Evolutionary conservation across 1,140 invertebrate species (phyloP).

Genomic region (Drosophila persimilis): DNA sequence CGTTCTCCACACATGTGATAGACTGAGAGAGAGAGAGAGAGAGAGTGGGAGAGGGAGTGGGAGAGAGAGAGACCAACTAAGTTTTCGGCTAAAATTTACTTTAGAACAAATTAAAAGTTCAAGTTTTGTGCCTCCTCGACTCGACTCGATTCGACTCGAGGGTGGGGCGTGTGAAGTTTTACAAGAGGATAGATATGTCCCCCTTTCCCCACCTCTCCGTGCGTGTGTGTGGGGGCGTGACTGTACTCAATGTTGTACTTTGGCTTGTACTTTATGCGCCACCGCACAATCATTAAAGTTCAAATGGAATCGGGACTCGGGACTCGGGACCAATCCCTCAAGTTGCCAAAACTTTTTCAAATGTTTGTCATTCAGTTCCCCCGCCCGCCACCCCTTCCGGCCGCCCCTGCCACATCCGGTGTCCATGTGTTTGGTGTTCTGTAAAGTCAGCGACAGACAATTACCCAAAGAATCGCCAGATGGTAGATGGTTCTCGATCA

Average conservation of each 20-base stretch:
- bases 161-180: constrained; percentile 66
- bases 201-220: no score
- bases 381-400: not conserved
- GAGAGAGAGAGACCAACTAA: constrained; percentile 38
- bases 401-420: not conserved
- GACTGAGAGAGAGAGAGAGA: constrained; percentile 3
- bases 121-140: constrained; percentile 50
- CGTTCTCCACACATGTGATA: constrained; percentile 41
- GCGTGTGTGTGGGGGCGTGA: constrained; percentile 22
- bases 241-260: constrained; percentile 70
- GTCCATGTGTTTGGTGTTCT: constrained; percentile 26
- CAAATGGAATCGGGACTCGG: constrained; percentile 53
- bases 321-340: constrained; percentile 23
- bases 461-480: constrained; percentile 40
- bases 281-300: constrained; percentile 78
- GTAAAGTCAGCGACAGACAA: constrained; percentile 48
- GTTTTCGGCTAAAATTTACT: constrained; percentile 65
- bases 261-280: constrained; percentile 67
- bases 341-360: constrained; percentile 47
- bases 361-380: constrained; percentile 53
- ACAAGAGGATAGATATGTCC: constrained; percentile 43
- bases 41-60: not conserved
- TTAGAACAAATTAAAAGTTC: constrained; percentile 75
- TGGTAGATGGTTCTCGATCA: constrained; percentile 2
- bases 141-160: constrained; percentile 45